Evolutionary conservation across 2,113 vertebrate species (phyloP), one percentile per base, ranked within the genome.

Genomic region (Antechinus flavipes): DNA sequence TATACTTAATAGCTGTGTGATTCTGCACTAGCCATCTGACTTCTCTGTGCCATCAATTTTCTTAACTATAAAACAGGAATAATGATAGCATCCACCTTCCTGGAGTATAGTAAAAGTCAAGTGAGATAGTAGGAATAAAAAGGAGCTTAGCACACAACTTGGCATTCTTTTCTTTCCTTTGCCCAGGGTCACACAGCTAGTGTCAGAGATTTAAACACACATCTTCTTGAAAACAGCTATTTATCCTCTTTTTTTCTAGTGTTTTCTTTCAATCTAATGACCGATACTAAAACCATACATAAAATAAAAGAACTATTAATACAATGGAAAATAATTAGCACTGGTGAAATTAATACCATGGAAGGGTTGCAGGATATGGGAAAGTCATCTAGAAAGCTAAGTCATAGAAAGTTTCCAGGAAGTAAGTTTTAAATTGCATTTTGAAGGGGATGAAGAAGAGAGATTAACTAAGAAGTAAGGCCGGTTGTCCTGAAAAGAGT

Each of bases 231-330:
- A 30, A 3, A 68, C 0, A 68, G 30, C 61, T 16, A 68, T 68
- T 12, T 35, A 35, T 68, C 54, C 19, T 58, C 25, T 58, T 58
- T 25, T 58, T 50, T 24, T 93, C 91, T 92, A 95, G 95, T 91
- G 61, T 55, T 55, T 55, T 55, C 54, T 93, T 90, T 46, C 24
- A 61, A 27, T 93, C 91, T 94, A 95, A 95, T 91, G 55, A n/a
- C 8, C 96, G 46, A 95, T 93, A 55, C 54, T 11, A 52, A 89
- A 30, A 46, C 90, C 9, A 55, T 9, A n/a, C 46, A 27, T 42
- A 49, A 97, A 91, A 61, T 93, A 16, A 93, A 95, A 92, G 46
- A 91, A 93, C 96, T 89, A 54, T 3, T 46, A 16, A 55, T 93
- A 47, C 30, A 14, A 30, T 46, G 94, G 54, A 1, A 27, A 58